Conservation (phyloP, 2,888 invertebrate species). For the Epinotia nisella region DNA sequence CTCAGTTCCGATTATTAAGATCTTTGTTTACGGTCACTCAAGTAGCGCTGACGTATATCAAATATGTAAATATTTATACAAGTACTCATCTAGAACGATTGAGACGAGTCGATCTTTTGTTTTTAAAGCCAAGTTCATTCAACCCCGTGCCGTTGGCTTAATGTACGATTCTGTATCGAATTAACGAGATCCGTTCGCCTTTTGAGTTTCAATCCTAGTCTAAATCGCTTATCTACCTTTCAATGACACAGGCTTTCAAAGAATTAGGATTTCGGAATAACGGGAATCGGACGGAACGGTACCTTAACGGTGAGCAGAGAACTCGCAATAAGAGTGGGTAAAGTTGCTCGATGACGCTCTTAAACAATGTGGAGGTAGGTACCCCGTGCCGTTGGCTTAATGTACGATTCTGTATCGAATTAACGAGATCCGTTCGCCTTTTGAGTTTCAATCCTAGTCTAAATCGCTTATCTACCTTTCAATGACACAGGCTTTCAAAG, state of each 20-base stretch:
- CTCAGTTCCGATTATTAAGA: conserved; percentile 5
- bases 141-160: conserved; percentile 31
- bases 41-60: conserved; percentile 3
- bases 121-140: conserved; percentile 32
- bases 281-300: not conserved
- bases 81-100: conserved; percentile 10
- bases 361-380: too few species aligned
- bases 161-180: conserved; percentile 14
- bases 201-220: not conserved
- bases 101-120: conserved; percentile 31
- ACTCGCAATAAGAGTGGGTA: not conserved
- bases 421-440: conserved; percentile 3
- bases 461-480: conserved; percentile 2
- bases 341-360: not conserved
- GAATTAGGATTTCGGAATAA: not conserved
- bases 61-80: conserved; percentile 18
- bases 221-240: conserved; percentile 5
- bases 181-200: conserved; percentile 5
- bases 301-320: not conserved
- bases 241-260: conserved; percentile 2
- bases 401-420: conserved; percentile 18
- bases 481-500: conserved; percentile 1
- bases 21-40: conserved; percentile 11
- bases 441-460: not conserved
- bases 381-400: conserved; percentile 29